Percentiles rank a stretch among this genome's conserved stretches.
Evolutionary conservation across 2,113 vertebrate genomes (phyloP).

Genomic region (Epinephelus moara): DNA sequence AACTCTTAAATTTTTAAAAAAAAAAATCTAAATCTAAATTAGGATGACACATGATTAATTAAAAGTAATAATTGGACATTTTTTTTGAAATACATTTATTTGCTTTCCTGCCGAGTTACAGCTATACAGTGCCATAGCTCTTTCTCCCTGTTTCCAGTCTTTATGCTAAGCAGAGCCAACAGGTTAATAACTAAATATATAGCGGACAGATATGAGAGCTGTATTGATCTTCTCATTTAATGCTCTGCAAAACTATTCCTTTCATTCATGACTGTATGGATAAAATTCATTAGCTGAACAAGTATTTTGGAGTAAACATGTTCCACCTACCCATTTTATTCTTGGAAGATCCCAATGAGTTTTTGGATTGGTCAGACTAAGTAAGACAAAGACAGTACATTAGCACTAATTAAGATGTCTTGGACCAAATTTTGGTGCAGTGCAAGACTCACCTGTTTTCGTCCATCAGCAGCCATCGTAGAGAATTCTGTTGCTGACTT

Average conservation of each 20-base stretch:
- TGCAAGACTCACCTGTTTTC: slow-evolving; percentile 66
- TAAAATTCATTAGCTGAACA: background rate
- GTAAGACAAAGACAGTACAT: slow-evolving; percentile 42
- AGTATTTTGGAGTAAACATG: background rate
- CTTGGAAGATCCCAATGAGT: slow-evolving; percentile 71
- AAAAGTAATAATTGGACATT: background rate
- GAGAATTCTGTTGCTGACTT: slow-evolving; percentile 64
- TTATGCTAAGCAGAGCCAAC: background rate
- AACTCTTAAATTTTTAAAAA: background rate
- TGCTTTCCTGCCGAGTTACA: background rate
- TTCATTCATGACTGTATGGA: background rate
- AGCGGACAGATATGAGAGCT: background rate
- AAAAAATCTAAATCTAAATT: too few species aligned
- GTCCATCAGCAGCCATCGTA: slow-evolving; percentile 44
- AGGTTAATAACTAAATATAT: too few species aligned
- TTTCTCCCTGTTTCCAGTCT: background rate
- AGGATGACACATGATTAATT: background rate
- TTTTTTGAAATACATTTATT: background rate
- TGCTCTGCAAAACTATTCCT: background rate
- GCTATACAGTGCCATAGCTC: background rate
- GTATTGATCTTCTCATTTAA: background rate
- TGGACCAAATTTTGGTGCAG: background rate
- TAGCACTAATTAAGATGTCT: slow-evolving; percentile 3
- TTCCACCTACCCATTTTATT: slow-evolving; percentile 82
- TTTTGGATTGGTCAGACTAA: slow-evolving; percentile 80